Percentiles rank a stretch among this genome's conserved stretches.
phyloP scores from a whole-genome alignment of 2,888 invertebrate genomes.

The Therioaphis trifolii region DNA sequence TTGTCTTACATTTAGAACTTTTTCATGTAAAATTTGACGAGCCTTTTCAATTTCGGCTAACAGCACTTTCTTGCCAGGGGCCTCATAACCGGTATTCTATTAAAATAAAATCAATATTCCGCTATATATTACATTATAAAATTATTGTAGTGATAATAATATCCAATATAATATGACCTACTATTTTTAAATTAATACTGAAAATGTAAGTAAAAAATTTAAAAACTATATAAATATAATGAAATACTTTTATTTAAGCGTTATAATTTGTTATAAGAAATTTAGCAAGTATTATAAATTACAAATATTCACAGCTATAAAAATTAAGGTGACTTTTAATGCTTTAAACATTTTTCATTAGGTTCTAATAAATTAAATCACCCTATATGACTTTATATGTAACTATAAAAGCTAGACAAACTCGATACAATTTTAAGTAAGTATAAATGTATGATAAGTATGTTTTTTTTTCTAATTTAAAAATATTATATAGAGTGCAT shows the following conservation, averaged over 20 bases:
- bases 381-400: conserved; percentile 21
- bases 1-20: conserved; percentile 58
- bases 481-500: neutral
- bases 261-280: neutral
- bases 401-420: conserved; percentile 36
- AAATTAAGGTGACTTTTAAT: neutral
- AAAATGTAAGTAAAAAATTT: neutral
- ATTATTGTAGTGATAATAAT: neutral
- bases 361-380: neutral
- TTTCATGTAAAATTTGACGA: conserved; percentile 52
- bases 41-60: conserved; percentile 56
- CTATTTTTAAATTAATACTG: neutral
- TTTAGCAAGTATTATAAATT: neutral
- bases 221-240: neutral
- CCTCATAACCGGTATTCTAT: conserved; percentile 45
- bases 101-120: conserved; percentile 57
- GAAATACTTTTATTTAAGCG: conserved; percentile 4
- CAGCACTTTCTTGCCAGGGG: conserved; percentile 40
- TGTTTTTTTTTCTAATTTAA: neutral
- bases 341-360: neutral
- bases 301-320: neutral
- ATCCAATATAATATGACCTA: conserved; percentile 3
- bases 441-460: neutral
- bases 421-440: conserved; percentile 14
- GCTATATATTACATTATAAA: conserved; percentile 31